Evolutionary conservation across 2,888 invertebrate species (phyloP).

Genomic region (Macrosiphum euphorbiae): DNA sequence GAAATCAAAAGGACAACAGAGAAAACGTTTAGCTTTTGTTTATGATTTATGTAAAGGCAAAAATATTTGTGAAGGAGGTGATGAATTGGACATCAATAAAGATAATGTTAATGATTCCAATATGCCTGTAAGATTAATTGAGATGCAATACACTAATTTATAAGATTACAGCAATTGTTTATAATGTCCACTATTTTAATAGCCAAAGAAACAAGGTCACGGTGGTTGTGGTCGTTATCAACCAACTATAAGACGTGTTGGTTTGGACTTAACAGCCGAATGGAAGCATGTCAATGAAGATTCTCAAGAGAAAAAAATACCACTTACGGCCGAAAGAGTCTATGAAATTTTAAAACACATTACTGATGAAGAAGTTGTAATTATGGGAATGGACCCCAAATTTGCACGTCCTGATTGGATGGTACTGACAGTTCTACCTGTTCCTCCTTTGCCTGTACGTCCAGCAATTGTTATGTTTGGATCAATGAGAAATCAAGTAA

Average conservation of each 20-base stretch:
- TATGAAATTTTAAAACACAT: slow-evolving; percentile 83
- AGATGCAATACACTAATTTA: not conserved
- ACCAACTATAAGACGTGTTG: slow-evolving; percentile 89
- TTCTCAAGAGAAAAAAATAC: slow-evolving; percentile 95
- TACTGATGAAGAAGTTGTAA: slow-evolving; percentile 93
- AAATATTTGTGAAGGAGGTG: slow-evolving; percentile 98
- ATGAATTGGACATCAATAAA: slow-evolving; percentile 94
- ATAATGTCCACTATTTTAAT: slow-evolving; percentile 38
- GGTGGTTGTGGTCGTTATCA: slow-evolving; percentile 99
- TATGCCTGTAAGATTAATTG: slow-evolving; percentile 66
- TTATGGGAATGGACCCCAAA: slow-evolving; percentile 96
- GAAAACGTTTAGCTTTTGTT: slow-evolving; percentile 93
- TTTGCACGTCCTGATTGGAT: slow-evolving; percentile 99
- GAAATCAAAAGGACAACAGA: slow-evolving; percentile 96
- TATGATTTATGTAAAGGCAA: slow-evolving; percentile 99
- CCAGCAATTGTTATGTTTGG: slow-evolving; percentile 99
- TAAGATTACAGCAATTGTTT: not conserved
- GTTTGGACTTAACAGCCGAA: slow-evolving; percentile 94
- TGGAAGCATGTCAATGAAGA: slow-evolving; percentile 99
- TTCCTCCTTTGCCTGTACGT: slow-evolving; percentile 94
- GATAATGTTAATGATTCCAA: slow-evolving; percentile 70
- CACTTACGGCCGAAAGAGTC: slow-evolving; percentile 93
- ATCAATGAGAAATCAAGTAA: slow-evolving; percentile 90
- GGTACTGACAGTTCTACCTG: slow-evolving; percentile 97
- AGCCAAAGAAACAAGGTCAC: slow-evolving; percentile 79